These are phyloP conservation scores for Cosmopolites sordidus DNA, from an alignment of 2,888 invertebrate species.

Conservation along the genomic window DNA sequence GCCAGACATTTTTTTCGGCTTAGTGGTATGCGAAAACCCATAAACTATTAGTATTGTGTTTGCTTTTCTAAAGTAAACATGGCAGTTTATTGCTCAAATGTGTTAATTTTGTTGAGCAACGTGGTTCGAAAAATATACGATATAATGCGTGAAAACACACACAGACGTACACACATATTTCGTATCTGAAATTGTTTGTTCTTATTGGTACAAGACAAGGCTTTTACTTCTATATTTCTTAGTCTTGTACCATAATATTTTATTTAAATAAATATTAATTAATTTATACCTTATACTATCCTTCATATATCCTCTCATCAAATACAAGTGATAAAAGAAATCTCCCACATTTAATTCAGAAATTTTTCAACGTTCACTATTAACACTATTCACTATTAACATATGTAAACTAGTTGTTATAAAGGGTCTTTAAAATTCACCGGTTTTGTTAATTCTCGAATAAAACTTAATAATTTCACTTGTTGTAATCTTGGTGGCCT, in stretches of 20 bases:
- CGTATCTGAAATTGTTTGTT: conserved; percentile 6
- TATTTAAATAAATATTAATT: too few relatives aligned
- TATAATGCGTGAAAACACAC: conserved; percentile 5
- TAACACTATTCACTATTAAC: too few relatives aligned
- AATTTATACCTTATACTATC: too few relatives aligned
- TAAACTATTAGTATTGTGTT: conserved; percentile 21
- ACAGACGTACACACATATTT: conserved; percentile 7
- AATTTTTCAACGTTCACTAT: too few relatives aligned
- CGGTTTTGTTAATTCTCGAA: too few relatives aligned
- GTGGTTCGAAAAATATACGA: conserved; percentile 14
- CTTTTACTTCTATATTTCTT: conserved; percentile 16
- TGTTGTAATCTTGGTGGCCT: too few relatives aligned
- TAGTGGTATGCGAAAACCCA: conserved; percentile 10
- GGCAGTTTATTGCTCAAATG: conserved; percentile 17
- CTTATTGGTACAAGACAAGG: conserved; percentile 14
- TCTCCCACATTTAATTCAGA: too few relatives aligned
- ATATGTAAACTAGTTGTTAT: too few relatives aligned
- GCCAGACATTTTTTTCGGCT: conserved; percentile 8
- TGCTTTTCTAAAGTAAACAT: conserved; percentile 19
- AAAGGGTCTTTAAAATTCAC: too few relatives aligned
- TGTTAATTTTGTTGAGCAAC: conserved; percentile 19
- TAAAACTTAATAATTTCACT: too few relatives aligned
- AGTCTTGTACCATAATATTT: conserved; percentile 5
- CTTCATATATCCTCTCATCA: too few relatives aligned
- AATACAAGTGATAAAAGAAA: too few relatives aligned